Conservation (phyloP, 2,113 vertebrate genomes). For the Fulmarus glacialis region DNA sequence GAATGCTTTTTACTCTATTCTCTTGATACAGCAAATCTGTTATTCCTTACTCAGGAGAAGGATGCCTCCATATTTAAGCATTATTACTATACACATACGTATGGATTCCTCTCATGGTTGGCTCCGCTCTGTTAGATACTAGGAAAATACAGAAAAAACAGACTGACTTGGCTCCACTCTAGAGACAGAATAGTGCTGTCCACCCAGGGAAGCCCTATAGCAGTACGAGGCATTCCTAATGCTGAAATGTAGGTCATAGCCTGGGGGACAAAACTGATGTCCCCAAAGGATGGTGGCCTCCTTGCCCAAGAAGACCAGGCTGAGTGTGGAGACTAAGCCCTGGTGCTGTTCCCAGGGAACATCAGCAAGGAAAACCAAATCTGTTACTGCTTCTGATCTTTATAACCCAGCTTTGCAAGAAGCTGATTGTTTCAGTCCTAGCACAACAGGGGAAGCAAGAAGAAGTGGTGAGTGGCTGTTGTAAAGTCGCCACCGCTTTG, state of each 20-base stretch:
- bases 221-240: neutral
- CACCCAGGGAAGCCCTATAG: neutral
- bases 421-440: neutral
- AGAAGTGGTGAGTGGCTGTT: neutral
- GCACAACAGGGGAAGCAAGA: neutral
- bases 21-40: conserved; percentile 15
- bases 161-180: neutral
- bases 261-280: neutral
- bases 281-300: neutral
- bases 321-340: neutral
- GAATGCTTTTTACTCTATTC: conserved; percentile 33
- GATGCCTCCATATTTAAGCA: neutral
- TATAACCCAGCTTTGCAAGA: neutral
- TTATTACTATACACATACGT: neutral
- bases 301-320: neutral
- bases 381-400: neutral
- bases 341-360: neutral
- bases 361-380: neutral
- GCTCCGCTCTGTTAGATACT: neutral
- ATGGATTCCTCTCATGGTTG: neutral
- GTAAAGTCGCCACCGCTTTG: neutral
- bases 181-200: neutral
- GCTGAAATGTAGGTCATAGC: neutral
- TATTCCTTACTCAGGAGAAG: conserved; percentile 39
- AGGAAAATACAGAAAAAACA: neutral